Base-by-base conservation (phyloP, 2,888 invertebrate genomes). In the Agonopterix heracliana region DNA sequence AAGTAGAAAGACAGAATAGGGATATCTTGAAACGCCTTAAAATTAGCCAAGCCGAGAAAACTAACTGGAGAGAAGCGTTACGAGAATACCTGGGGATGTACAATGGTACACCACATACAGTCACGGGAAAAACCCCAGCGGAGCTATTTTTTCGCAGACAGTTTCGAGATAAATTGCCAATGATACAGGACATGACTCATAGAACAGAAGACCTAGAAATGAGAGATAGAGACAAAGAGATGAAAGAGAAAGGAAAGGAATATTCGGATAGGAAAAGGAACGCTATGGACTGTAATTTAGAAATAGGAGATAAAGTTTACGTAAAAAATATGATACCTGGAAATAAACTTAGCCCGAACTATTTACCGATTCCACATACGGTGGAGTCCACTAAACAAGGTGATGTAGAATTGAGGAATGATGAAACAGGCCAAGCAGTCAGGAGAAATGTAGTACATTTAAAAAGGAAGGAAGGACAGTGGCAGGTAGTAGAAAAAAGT, bases 101-200 rank as follows among this genome's bases (percentile, higher is more conserved):
- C 48, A 63, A 63, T 48, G 54, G 56, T 8, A 68, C 68, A 5
- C 71, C 70, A 8, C 70, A 70, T 48, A 40, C 51, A 5, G 59
- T 62, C 0, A 71, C 70, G 4, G 61, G 71, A 4, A 59, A 50
- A 51, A 46, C 60, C 5, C 64, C 64, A 0, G 36, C 61, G 12
- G 60, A 63, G 44, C 52, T 61, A 47, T 61, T 65, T 48, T 65
- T 58, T 36, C 48, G 46, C 13, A 47, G 68, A n/a, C 50, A 60
- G 46, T 57, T 61, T 45, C 46, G 64, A 12, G 71, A 71, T 14
- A 63, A 64, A 41, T 46, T 59, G 8, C 61, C 61, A 0, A 45
- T 47, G 46, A 41, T 58, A 9, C 34, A n/a, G 9, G 49, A 47
- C 41, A 14, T 45, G 0, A 17, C 54, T 48, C 38, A 54, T 5